Evolutionary conservation across 2,888 invertebrate species (phyloP).

Genomic region (Tricholauxania praeusta): DNA sequence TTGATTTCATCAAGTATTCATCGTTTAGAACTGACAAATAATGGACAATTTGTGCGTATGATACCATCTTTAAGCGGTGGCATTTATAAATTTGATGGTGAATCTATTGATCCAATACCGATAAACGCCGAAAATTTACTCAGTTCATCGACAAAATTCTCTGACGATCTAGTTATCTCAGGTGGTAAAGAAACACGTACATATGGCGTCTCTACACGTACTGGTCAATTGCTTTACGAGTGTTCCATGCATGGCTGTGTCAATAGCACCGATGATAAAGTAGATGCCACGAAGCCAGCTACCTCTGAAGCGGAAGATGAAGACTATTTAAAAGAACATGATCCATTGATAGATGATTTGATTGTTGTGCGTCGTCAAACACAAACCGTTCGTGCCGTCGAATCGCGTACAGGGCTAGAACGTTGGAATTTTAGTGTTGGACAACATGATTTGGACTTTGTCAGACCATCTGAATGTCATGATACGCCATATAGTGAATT

Average conservation of each 20-base stretch:
- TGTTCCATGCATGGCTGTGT: slow-evolving; percentile 81
- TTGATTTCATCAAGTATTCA: slow-evolving; percentile 91
- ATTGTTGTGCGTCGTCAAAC: slow-evolving; percentile 85
- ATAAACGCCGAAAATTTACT: slow-evolving; percentile 88
- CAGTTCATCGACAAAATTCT: slow-evolving; percentile 87
- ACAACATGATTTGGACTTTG: slow-evolving; percentile 81
- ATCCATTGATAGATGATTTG: slow-evolving; percentile 70
- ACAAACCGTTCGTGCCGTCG: slow-evolving; percentile 90
- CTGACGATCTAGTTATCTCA: slow-evolving; percentile 86
- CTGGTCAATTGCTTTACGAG: slow-evolving; percentile 81
- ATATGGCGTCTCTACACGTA: slow-evolving; percentile 83
- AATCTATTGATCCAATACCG: slow-evolving; percentile 87
- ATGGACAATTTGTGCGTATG: slow-evolving; percentile 87
- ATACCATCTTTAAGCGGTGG: slow-evolving; percentile 94
- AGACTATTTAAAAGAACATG: slow-evolving; percentile 54
- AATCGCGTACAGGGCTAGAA: slow-evolving; percentile 86
- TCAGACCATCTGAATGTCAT: slow-evolving; percentile 70
- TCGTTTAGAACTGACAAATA: slow-evolving; percentile 84
- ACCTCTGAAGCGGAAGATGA: slow-evolving; percentile 49
- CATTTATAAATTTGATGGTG: slow-evolving; percentile 92
- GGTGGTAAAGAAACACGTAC: slow-evolving; percentile 90
- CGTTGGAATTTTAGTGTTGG: slow-evolving; percentile 98
- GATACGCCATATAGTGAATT: slow-evolving; percentile 56
- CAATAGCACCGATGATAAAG: slow-evolving; percentile 73
- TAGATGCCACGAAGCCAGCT: slow-evolving; percentile 45